Percentiles rank a stretch among this genome's conserved stretches.
phyloP scores from a whole-genome alignment of 2,888 invertebrate genomes.

The Deilephila elpenor region DNA sequence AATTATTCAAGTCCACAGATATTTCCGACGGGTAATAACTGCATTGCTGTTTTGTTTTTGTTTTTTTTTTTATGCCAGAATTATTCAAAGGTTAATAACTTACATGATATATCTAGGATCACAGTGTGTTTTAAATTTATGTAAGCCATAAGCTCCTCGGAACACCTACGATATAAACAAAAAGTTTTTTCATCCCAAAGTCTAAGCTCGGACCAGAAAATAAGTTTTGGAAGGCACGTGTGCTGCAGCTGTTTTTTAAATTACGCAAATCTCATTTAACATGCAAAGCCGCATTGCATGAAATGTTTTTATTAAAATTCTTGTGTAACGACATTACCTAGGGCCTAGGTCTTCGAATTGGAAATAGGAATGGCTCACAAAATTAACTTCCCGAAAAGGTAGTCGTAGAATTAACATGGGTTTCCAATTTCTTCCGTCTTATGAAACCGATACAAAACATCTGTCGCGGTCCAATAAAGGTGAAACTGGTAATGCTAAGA shows the following conservation, averaged over 20 bases:
- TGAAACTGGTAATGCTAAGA: not conserved
- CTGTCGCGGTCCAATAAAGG: not conserved
- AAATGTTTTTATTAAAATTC: constrained; percentile 30
- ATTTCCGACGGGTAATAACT: too few relatives aligned
- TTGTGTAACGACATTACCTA: not conserved
- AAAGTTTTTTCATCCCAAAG: not conserved
- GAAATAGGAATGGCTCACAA: not conserved
- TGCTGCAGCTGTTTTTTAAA: constrained; percentile 47
- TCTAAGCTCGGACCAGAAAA: not conserved
- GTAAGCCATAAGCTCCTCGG: too few relatives aligned
- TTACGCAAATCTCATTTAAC: constrained; percentile 43
- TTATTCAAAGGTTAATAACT: too few relatives aligned
- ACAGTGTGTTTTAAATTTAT: too few relatives aligned
- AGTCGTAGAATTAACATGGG: not conserved
- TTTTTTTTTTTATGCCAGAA: too few relatives aligned
- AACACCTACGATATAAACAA: constrained; percentile 19
- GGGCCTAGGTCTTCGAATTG: constrained; percentile 10
- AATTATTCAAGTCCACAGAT: too few relatives aligned
- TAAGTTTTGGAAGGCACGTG: constrained; percentile 35
- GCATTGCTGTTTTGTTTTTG: too few relatives aligned
- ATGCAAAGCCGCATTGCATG: constrained; percentile 39
- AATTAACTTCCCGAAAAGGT: not conserved
- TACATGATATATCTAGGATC: too few relatives aligned
- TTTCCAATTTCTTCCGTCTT: not conserved
- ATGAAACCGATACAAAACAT: not conserved